Percentiles rank a stretch among this genome's conserved stretches.
Evolutionary conservation across 2,113 vertebrate genomes (phyloP).

Genomic region (Notothenia rossii): DNA sequence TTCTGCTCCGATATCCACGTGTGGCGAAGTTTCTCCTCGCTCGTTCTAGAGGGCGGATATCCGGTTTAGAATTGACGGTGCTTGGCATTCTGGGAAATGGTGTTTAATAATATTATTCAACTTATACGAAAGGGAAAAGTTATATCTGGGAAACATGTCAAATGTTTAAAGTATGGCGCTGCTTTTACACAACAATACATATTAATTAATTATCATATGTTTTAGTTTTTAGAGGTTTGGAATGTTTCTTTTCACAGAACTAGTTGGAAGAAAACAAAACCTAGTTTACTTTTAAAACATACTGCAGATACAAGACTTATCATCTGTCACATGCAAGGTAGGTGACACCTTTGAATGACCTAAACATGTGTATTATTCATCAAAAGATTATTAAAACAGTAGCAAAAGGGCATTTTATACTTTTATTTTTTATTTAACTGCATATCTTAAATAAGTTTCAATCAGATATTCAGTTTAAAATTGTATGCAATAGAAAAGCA

Average conservation of each 20-base stretch:
- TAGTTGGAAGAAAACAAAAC: not conserved
- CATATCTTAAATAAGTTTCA: too few species aligned
- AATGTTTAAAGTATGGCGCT: too few species aligned
- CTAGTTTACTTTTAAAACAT: slow-evolving; percentile 25
- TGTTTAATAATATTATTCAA: slow-evolving; percentile 9
- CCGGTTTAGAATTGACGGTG: not conserved
- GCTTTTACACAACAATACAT: too few species aligned
- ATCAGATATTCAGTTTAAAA: too few species aligned
- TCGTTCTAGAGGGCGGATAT: slow-evolving; percentile 11
- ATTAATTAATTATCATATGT: too few species aligned
- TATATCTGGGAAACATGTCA: too few species aligned
- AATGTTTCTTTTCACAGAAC: not conserved
- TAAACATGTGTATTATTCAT: not conserved
- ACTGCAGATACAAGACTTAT: not conserved
- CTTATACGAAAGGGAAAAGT: too few species aligned
- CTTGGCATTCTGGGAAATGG: slow-evolving; percentile 56
- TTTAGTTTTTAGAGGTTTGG: not conserved
- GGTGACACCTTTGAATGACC: not conserved
- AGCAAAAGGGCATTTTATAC: too few species aligned
- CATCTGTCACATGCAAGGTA: slow-evolving; percentile 23
- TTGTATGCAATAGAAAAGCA: too few species aligned
- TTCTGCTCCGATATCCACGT: slow-evolving; percentile 40
- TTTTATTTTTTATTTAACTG: too few species aligned
- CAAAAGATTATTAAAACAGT: not conserved
- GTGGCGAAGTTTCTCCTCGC: not conserved